Percentiles rank a stretch among this genome's conserved stretches.
Conservation (phyloP, 2,888 invertebrate genomes). For the Ophioninae sp. region DNA sequence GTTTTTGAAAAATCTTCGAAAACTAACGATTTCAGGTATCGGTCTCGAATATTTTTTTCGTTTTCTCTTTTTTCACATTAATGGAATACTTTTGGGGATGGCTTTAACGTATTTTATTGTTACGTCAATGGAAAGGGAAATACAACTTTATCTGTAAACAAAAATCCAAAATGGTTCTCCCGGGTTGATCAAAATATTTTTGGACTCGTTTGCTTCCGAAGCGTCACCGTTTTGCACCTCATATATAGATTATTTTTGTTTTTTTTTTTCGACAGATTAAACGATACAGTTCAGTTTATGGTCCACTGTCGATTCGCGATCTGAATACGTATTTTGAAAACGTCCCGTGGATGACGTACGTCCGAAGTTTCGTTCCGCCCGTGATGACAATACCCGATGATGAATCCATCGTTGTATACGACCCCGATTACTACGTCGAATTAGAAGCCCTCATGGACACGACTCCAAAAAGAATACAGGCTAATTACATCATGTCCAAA, state of each 20-base stretch:
- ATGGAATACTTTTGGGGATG: too few species aligned
- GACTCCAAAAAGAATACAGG: conserved; percentile 86
- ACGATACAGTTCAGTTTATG: conserved; percentile 83
- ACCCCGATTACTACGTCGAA: conserved; percentile 89
- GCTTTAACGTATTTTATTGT: too few species aligned
- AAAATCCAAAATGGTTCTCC: too few species aligned
- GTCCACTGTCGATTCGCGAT: conserved; percentile 92
- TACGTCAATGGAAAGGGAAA: too few species aligned
- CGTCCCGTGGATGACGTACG: conserved; percentile 91
- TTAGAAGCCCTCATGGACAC: conserved; percentile 85
- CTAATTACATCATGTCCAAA: conserved; percentile 86
- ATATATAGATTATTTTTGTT: conserved; percentile 81
- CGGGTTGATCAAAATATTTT: too few species aligned
- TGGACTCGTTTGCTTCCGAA: too few species aligned
- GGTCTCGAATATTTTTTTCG: too few species aligned
- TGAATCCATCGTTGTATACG: conserved; percentile 92
- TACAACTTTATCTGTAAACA: too few species aligned
- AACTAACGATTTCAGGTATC: too few species aligned
- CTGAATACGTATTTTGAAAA: conserved; percentile 88
- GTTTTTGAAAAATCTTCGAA: too few species aligned
- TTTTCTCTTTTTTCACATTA: too few species aligned
- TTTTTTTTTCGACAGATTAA: conserved; percentile 86
- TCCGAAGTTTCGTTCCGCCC: conserved; percentile 88
- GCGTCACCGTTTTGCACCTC: too few species aligned
- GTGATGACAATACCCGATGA: conserved; percentile 84